phyloP scores from a whole-genome alignment of 2,797 vertebrate genomes.

The Crenichthys baileyi region DNA sequence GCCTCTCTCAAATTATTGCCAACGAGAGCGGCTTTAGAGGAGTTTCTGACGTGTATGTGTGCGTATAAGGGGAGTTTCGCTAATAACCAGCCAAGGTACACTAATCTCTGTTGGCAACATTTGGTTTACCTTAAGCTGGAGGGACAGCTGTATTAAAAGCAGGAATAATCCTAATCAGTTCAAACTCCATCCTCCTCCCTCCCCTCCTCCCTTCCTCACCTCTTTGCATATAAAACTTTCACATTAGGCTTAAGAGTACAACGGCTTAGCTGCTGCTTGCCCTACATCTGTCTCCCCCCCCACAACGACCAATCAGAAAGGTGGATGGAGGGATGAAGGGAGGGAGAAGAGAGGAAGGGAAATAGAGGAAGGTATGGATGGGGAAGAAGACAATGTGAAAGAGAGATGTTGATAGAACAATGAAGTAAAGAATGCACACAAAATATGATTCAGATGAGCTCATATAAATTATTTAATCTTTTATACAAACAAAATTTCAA shows the following conservation, averaged over 20 bases:
- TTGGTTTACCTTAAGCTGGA: slow-evolving; percentile 99
- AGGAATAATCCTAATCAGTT: slow-evolving; percentile 83
- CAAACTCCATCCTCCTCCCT: slow-evolving; percentile 71
- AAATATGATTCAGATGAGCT: neutral
- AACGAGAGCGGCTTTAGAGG: slow-evolving; percentile 71
- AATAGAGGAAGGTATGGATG: slow-evolving; percentile 55
- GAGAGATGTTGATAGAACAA: neutral
- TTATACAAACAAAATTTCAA: neutral
- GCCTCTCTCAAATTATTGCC: slow-evolving; percentile 82
- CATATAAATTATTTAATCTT: neutral
- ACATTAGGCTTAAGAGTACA: slow-evolving; percentile 80
- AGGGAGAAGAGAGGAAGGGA: slow-evolving; percentile 23
- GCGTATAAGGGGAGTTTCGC: slow-evolving; percentile 78
- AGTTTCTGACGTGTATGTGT: slow-evolving; percentile 85
- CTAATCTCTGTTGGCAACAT: slow-evolving; percentile 99
- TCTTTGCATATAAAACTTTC: slow-evolving; percentile 79
- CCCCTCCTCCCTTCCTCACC: slow-evolving; percentile 67
- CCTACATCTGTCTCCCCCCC: slow-evolving; percentile 77
- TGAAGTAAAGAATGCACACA: neutral
- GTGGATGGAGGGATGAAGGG: slow-evolving; percentile 48
- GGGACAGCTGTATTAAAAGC: slow-evolving; percentile 83
- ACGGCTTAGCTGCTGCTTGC: slow-evolving; percentile 75
- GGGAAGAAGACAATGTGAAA: slow-evolving; percentile 9
- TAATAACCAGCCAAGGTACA: slow-evolving; percentile 99
- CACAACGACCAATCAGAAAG: slow-evolving; percentile 64